Evolutionary conservation across 2,113 vertebrate species (phyloP).

Genomic region (Murina feae): DNA sequence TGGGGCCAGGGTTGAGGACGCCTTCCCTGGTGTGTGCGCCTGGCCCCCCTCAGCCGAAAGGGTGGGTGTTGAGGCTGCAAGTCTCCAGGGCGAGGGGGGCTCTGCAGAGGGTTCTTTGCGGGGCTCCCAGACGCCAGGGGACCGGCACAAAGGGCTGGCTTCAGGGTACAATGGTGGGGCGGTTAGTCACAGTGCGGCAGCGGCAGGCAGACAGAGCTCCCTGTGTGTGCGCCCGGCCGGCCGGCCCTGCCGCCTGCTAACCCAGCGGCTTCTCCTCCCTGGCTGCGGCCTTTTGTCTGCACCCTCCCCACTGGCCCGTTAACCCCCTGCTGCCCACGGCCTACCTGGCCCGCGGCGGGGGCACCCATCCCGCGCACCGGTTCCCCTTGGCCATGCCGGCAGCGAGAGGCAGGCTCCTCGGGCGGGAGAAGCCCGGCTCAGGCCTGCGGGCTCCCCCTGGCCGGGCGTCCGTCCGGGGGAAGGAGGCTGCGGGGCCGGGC

Average conservation of each 20-base stretch:
- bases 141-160: constrained; percentile 55
- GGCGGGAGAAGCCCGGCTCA: neutral
- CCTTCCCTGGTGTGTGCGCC: neutral
- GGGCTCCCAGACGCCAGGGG: constrained; percentile 49
- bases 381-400: neutral
- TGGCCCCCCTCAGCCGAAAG: neutral
- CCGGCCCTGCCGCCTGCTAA: neutral
- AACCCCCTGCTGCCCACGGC: constrained; percentile 57
- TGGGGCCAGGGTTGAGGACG: neutral
- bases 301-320: neutral
- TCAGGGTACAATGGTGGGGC: constrained; percentile 54
- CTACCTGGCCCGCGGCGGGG: constrained; percentile 44
- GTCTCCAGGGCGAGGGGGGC: neutral
- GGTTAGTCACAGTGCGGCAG: constrained; percentile 61
- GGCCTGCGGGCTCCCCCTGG: neutral
- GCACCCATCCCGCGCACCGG: neutral
- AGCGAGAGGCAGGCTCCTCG: neutral
- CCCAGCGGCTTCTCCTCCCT: constrained; percentile 1
- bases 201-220: constrained; percentile 64
- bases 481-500: neutral
- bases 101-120: neutral
- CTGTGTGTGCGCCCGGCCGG: constrained; percentile 43
- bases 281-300: neutral
- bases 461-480: neutral
- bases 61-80: neutral